Percentiles rank a stretch among this genome's conserved stretches.
Conservation (phyloP, 2,797 vertebrate genomes). For the Hyperoplus immaculatus region DNA sequence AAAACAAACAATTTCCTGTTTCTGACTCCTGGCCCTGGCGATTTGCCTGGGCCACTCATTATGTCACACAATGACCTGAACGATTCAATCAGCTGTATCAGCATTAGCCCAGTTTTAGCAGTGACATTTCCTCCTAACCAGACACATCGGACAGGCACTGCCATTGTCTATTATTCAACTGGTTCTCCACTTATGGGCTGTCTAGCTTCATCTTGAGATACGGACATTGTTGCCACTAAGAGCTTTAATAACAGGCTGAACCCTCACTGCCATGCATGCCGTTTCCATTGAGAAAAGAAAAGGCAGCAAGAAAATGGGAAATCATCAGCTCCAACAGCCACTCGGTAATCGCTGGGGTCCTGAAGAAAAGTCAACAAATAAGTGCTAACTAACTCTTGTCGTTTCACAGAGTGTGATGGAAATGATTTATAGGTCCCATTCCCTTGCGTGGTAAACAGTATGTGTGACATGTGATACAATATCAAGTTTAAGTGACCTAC, state of each 20-base stretch:
- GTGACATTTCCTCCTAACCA: slow-evolving; percentile 28
- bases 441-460: background rate
- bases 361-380: background rate
- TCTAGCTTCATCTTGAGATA: slow-evolving; percentile 5
- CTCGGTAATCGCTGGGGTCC: background rate
- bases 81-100: slow-evolving; percentile 40
- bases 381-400: no score
- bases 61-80: slow-evolving; percentile 50
- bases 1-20: slow-evolving; percentile 41
- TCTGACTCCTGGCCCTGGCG: slow-evolving; percentile 38
- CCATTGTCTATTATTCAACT: slow-evolving; percentile 11
- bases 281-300: background rate
- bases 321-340: background rate
- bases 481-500: background rate
- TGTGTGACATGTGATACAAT: background rate
- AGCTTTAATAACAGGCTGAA: slow-evolving; percentile 12
- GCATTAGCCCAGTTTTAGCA: slow-evolving; percentile 44
- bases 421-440: slow-evolving; percentile 34
- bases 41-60: slow-evolving; percentile 36
- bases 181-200: background rate
- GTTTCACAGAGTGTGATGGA: background rate
- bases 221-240: background rate
- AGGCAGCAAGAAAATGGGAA: background rate
- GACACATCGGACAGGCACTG: slow-evolving; percentile 14
- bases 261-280: background rate